Base-by-base conservation (phyloP, 1,140 invertebrate species). In the Episyrphus balteatus region DNA sequence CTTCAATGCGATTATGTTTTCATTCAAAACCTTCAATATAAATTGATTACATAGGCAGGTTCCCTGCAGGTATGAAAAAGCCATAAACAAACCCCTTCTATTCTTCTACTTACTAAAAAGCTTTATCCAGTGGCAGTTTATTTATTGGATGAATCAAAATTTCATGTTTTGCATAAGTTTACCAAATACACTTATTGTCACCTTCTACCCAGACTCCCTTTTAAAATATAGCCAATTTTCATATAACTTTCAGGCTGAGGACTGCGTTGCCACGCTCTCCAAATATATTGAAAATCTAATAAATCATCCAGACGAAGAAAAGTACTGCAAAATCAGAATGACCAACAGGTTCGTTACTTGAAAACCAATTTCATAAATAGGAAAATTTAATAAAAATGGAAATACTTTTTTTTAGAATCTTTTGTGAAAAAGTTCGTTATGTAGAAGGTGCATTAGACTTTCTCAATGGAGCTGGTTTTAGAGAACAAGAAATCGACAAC, bases 281-380 rank as follows among this genome's bases (percentile, higher is more conserved):
- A 92, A 89, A 69, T 95, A 95, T 72, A 70, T 96, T 47, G 86
- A 92, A 58, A 97, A 97, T 68, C 85, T 96, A 17, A 74, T 92
- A 13, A 79, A 79, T 14, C 79, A 92, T 70, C 91, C 90, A 1
- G 73, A 75, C 10, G 88, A 94, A 57, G 82, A 88, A 54, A 97
- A 96, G 62, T 96, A 83, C 69, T 82, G 83, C 53, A 92, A 89
- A 73, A 95, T 97, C 49, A 73, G 91, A 50, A 78, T 88, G 70
- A 79, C 77, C 5, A 97, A 94, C 69, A 83, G 81, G 52, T 53
- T 38, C 10, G 30, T 48, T 8, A 18, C 31, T 14, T 51, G 37
- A 33, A 6, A 30, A 12, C 7, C 15, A 12, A 9, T n/a, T n/a
- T n/a, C n/a, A n/a, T n/a, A n/a, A n/a, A n/a, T n/a, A n/a, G n/a